Base-by-base conservation (phyloP, 2,113 vertebrate species). In the Bagarius yarrelli region DNA sequence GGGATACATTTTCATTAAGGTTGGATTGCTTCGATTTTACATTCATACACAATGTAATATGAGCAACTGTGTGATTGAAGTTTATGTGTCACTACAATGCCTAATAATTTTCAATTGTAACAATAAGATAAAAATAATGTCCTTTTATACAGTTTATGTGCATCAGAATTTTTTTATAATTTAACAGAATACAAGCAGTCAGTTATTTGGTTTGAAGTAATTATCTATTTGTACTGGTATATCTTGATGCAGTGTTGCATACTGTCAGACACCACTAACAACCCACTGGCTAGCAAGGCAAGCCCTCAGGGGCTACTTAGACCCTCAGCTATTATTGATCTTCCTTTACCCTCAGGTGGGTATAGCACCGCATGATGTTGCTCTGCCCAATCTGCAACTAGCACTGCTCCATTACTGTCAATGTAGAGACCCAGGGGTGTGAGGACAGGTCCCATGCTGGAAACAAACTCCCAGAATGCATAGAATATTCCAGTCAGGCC, bases 171-270 rank as follows among this genome's bases (percentile, higher is more conserved):
- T 16, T 71, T 50, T 50, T n/a, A n/a, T n/a, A n/a, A n/a, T n/a
- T 18, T 3, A 71, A 30, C 44, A 71, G 14, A 47, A 50, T 47
- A 25, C 15, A 50, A 52, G n/a, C 25, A 71, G 6, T 44, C 69
- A 71, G n/a, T 44, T 4, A 55, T 40, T 64, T 52, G 47, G 3
- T n/a, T 59, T 14, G 8, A 73, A 59, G 32, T 13, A 19, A 11
- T 73, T 40, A 13, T 83, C 52, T 34, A 84, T 84, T 90, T 93
- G 88, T 94, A 95, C 76, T 88, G 90, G 83, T 92, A 95, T 44
- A 93, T 89, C 79, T 95, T 94, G n/a, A 95, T 86, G 82, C 93
- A 94, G 63, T 94, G 93, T 84, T 94, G 92, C 94, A 94, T 94
- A 84, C 93, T 95, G 76, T 94, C 93, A 5, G 92, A 92, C 73